These are phyloP conservation scores for Eilema griseolum DNA, from an alignment of 2,888 invertebrate genomes.

Conservation along the genomic window DNA sequence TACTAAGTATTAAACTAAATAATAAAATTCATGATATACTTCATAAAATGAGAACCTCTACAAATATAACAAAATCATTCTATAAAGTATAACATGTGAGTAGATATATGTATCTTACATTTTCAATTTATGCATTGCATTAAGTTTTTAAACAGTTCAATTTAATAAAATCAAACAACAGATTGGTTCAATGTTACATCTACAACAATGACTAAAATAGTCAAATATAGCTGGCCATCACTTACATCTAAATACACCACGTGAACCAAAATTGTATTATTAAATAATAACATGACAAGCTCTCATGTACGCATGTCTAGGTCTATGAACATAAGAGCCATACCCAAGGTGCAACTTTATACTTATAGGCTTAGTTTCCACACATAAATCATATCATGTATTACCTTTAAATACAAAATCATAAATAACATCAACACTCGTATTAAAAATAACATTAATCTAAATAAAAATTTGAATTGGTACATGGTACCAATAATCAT, in stretches of 20 bases:
- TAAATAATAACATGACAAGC: conserved; percentile 29
- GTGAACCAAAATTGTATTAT: conserved; percentile 36
- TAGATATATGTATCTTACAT: conserved; percentile 85
- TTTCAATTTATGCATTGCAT: conserved; percentile 86
- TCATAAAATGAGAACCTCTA: conserved; percentile 52
- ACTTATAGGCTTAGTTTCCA: conserved; percentile 25
- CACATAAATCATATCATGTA: conserved; percentile 33
- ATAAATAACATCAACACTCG: conserved; percentile 30
- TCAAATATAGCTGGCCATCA: conserved; percentile 74
- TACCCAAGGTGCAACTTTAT: conserved; percentile 34
- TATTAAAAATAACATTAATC: conserved; percentile 27
- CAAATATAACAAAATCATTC: conserved; percentile 54
- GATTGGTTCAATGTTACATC: conserved; percentile 71
- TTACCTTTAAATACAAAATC: conserved; percentile 27
- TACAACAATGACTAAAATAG: conserved; percentile 71
- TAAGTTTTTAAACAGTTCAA: conserved; percentile 83
- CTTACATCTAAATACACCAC: conserved; percentile 61
- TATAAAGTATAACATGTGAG: conserved; percentile 71
- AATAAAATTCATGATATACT: conserved; percentile 63
- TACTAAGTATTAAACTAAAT: conserved; percentile 60
- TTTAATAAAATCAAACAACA: conserved; percentile 85
- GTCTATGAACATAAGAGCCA: conserved; percentile 22
- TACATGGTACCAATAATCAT: conserved; percentile 76
- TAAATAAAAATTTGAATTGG: conserved; percentile 55
- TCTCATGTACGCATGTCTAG: conserved; percentile 12